phyloP scores from a whole-genome alignment of 2,113 vertebrate genomes.

The Aplodontia rufa region DNA sequence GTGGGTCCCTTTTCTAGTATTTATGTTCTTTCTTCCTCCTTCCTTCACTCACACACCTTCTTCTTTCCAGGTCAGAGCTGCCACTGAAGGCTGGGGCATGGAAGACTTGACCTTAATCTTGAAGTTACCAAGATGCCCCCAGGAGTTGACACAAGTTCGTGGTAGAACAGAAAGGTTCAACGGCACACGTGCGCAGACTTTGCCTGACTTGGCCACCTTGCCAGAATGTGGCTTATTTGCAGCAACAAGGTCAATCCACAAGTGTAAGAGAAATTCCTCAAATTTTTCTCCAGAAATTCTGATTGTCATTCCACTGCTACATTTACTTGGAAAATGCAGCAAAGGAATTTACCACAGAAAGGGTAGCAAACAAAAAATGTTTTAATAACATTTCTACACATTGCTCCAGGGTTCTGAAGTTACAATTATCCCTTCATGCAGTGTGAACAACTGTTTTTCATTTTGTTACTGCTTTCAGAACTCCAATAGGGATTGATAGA shows the following conservation, averaged over 20 bases:
- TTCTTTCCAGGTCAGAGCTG: not conserved
- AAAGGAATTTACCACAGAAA: conserved; percentile 75
- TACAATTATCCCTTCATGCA: conserved; percentile 60
- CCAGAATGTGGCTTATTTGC: conserved; percentile 3
- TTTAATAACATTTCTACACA: conserved; percentile 78
- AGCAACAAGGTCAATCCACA: conserved; percentile 50
- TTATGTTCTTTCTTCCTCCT: not conserved
- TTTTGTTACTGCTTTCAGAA: conserved; percentile 66
- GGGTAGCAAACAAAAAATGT: conserved; percentile 74
- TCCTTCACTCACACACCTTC: no score
- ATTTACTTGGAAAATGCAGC: conserved; percentile 56
- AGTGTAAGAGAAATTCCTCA: conserved; percentile 48
- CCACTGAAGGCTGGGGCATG: not conserved
- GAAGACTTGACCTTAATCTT: not conserved
- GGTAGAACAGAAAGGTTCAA: not conserved
- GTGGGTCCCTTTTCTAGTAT: not conserved
- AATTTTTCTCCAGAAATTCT: conserved; percentile 52
- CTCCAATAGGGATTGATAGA: conserved; percentile 69
- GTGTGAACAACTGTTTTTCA: conserved; percentile 74
- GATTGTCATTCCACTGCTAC: conserved; percentile 41
- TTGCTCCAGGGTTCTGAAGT: conserved; percentile 70
- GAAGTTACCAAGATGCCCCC: not conserved
- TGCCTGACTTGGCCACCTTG: not conserved
- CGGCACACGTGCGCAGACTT: not conserved
- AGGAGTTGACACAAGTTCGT: not conserved